Base-by-base conservation (phyloP, 2,797 vertebrate genomes). In the Xenops minutus region DNA sequence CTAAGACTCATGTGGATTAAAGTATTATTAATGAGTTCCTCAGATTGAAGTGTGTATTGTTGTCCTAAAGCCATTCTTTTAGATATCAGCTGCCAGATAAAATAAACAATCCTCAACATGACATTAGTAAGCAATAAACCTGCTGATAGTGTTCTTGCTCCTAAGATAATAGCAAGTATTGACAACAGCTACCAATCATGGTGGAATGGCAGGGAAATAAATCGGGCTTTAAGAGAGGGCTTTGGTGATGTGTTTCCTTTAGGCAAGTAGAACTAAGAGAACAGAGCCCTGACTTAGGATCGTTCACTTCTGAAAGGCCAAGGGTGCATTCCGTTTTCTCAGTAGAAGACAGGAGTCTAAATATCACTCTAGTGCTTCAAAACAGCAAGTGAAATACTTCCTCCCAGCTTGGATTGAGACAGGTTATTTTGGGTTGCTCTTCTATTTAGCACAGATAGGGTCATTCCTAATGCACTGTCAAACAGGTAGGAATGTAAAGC, bases 1-100 rank as follows among this genome's bases (percentile, higher is more conserved):
- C 12, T 13, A 85, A 95, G 82, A 63, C 48, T 86, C 85, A 36
- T 79, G 54, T 89, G 93, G 92, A 94, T 96, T 95, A 85, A 93
- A 95, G 77, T 80, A 88, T 72, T 43, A 86, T 88, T 89, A 73
- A 71, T 64, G 88, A 93, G 73, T 88, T 96, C 72, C 66, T 83
- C 54, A 83, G 71, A 68, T 23, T 36, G 16, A 88, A 93, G 76
- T 44, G 44, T 79, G 79, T 88, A 93, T 61, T 88, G 64, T 81
- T 92, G 66, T 91, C 69, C 12, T 64, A 95, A 93, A 95, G 39
- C 51, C 34, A n/a, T 77, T 84, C 34, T 68, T 74, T 78, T 29
- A 51, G 13, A 24, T 67, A 61, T 29, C 27, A 46, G 49, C 29
- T 87, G 93, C 95, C 81, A 88, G 41, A 84, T 81, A 86, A 96